These are phyloP conservation scores for Psophia crepitans DNA, from an alignment of 2,113 vertebrate species.

Conservation along the genomic window DNA sequence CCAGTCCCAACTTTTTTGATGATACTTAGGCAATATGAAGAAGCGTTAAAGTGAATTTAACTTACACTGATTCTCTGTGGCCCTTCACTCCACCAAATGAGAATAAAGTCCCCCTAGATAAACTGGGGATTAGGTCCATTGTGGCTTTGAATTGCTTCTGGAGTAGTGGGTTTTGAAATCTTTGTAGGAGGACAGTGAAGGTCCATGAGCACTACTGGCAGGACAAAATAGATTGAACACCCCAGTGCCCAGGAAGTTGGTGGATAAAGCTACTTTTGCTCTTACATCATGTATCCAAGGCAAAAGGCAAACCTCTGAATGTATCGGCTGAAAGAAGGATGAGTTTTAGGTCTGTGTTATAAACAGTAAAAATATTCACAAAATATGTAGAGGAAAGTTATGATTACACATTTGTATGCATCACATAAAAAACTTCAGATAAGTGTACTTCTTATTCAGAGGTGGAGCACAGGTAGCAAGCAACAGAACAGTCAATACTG, in stretches of 20 bases:
- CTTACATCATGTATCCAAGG: background rate
- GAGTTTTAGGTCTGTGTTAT: background rate
- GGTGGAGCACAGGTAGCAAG: background rate
- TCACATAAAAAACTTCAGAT: background rate
- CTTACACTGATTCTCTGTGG: background rate
- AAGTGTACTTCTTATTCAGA: background rate
- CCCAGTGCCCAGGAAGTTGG: background rate
- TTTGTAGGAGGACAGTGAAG: background rate
- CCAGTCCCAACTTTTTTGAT: background rate
- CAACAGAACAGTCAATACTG: background rate
- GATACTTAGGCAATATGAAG: background rate
- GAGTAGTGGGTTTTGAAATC: background rate
- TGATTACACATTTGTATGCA: background rate
- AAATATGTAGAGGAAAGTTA: background rate
- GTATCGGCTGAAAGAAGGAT: background rate
- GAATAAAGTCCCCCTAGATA: background rate
- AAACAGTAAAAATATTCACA: background rate
- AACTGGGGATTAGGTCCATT: background rate
- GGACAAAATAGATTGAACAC: background rate
- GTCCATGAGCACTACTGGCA: background rate
- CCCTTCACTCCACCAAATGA: background rate
- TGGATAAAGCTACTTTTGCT: background rate
- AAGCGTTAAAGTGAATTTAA: background rate
- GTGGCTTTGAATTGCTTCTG: background rate
- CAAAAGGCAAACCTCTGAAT: background rate